phyloP scores from a whole-genome alignment of 2,888 invertebrate genomes.

The Cephus nigrinus region DNA sequence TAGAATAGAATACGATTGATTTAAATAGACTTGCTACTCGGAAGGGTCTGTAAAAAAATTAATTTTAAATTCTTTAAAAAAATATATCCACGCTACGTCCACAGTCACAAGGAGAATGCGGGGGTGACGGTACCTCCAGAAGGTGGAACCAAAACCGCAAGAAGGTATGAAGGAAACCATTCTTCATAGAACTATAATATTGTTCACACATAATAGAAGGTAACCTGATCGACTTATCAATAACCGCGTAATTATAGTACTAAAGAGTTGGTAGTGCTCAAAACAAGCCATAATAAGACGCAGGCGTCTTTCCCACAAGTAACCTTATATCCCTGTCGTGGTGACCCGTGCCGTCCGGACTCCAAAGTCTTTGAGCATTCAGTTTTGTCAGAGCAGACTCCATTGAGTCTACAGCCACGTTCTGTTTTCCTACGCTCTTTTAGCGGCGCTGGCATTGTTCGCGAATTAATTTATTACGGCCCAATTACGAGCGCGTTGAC shows the following conservation, averaged over 20 bases:
- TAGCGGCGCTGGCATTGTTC: conserved; percentile 40
- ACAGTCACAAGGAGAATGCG: neutral
- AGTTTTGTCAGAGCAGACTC: conserved; percentile 19
- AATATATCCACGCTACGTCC: neutral
- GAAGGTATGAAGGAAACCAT: neutral
- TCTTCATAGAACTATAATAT: neutral
- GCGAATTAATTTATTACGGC: conserved; percentile 62
- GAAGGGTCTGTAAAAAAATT: neutral
- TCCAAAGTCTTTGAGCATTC: conserved; percentile 51
- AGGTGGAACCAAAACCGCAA: neutral
- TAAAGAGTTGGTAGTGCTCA: conserved; percentile 65
- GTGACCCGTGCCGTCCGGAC: conserved; percentile 52
- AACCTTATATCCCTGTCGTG: conserved; percentile 64
- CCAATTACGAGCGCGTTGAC: conserved; percentile 57
- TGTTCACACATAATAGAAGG: conserved; percentile 19
- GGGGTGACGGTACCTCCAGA: neutral
- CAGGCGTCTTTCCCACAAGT: conserved; percentile 66
- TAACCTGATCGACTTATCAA: conserved; percentile 67
- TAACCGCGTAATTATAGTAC: conserved; percentile 66
- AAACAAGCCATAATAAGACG: conserved; percentile 67
- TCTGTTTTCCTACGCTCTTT: conserved; percentile 29
- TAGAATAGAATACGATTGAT: neutral
- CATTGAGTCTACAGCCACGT: conserved; percentile 11
- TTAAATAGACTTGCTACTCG: neutral
- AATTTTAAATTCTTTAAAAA: neutral